phyloP scores from a whole-genome alignment of 2,113 vertebrate species.

The Hippocampus guttulatus region DNA sequence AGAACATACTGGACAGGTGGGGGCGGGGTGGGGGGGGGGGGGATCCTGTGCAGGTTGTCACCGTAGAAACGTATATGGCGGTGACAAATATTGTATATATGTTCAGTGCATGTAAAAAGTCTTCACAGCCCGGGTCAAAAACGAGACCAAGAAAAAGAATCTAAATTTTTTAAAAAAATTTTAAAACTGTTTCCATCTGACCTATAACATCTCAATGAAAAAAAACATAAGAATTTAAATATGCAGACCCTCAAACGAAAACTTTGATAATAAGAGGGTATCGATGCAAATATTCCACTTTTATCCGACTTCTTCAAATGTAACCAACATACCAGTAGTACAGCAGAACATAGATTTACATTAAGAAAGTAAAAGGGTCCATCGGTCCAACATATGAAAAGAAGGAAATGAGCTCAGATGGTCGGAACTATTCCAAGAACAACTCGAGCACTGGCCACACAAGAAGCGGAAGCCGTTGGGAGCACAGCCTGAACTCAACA shows the following conservation, averaged over 20 bases:
- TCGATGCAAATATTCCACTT: too few relatives aligned
- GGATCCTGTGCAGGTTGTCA: neutral
- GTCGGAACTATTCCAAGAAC: neutral
- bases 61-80: neutral
- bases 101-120: neutral
- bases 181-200: neutral
- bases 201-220: neutral
- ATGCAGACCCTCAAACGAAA: too few relatives aligned
- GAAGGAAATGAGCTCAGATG: neutral
- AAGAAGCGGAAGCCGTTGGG: neutral
- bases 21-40: too few relatives aligned
- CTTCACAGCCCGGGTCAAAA: neutral
- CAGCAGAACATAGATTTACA: neutral
- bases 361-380: neutral
- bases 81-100: slow-evolving; percentile 10
- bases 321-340: neutral
- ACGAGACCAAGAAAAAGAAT: neutral
- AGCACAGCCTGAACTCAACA: neutral
- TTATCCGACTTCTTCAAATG: too few relatives aligned
- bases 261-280: too few relatives aligned
- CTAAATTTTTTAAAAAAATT: neutral
- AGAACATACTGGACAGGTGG: slow-evolving; percentile 17
- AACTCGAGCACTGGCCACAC: neutral
- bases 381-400: neutral
- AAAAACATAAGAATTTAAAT: too few relatives aligned